Evolutionary conservation across 2,797 vertebrate species (phyloP), one percentile per base, ranked within the genome.

Genomic region (Tragelaphus eurycerus): DNA sequence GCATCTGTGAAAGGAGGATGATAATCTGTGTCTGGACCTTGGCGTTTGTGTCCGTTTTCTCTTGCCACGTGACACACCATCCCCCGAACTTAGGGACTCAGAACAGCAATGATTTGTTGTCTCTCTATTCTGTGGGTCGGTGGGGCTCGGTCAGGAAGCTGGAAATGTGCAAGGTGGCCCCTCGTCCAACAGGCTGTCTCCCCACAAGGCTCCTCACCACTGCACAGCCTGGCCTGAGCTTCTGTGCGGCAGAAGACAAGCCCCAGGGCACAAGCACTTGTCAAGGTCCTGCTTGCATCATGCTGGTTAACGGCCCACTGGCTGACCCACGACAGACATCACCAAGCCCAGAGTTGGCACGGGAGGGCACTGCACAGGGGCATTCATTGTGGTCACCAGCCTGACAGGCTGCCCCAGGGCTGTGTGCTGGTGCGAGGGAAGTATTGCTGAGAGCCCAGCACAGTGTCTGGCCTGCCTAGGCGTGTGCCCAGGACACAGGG

Each of bases 321-420:
- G 19, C 19, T 6, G 21, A 19, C 38, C 14, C 29, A 14, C 2
- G 23, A 84, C 64, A 67, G 43, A 46, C 31, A 0, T 4, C 7
- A 17, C 86, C 52, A 54, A 71, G 46, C 34, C 67, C 81, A 54
- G 79, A 29, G 43, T 34, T 50, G 3, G 1, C 4, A 2, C 2
- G 13, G 46, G 78, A 78, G 57, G 54, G 76, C 7, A 34, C 10
- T n/a, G 1, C 23, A 16, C 19, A 43, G 13, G 34, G 67, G 31
- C 23, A 2, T 23, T 43, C 11, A 1, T 2, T 0, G 2, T 14
- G 71, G 23, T 10, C 15, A 54, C 57, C 17, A 11, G 38, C 1
- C 15, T 62, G 15, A 7, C 13, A 23, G 23, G 43, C 34, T 29
- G 34, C 60, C 59, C 0, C 25, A 1, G 64, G 59, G 60, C 71